Base-by-base conservation (phyloP, 2,113 vertebrate genomes). In the Balaeniceps rex region DNA sequence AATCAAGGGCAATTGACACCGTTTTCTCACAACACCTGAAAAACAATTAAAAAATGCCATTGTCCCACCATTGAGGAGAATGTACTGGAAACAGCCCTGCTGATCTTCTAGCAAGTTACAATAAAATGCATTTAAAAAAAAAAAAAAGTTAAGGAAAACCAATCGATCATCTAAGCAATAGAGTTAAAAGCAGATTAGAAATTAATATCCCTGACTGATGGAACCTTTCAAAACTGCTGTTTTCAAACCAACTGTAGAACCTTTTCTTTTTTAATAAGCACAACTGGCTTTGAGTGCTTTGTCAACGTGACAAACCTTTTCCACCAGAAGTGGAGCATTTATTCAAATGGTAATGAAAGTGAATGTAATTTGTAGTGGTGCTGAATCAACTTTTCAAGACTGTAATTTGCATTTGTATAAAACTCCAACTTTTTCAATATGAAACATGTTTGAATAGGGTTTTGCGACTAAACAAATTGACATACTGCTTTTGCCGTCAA, bases 261-360 rank as follows among this genome's bases (percentile, higher is more conserved):
- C n/a, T 66, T 63, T 87, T 89, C 46, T 68, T 87, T 92, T 89
- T 61, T 74, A 83, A 87, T 83, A 93, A 90, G 70, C 34, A 57
- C 64, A 63, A 92, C 31, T 91, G 75, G 15, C 63, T 70, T 66
- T 66, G 75, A 90, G 76, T 65, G 52, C 70, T 96, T 92, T 92
- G 79, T 95, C 75, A 93, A 44, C 0, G 0, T 70, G 66, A 95
- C 90, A 83, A 96, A 90, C 51, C 54, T 94, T 80, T 83, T 61
- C 75, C 51, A 87, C 34, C 57, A 88, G 28, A 83, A 96, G 40
- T 21, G 8, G 46, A 92, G 36, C 66, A 66, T 76, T 94, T 94
- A 95, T 95, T 95, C 70, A 94, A 72, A 92, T 88, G 85, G 51
- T 88, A 94, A 94, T 88, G 71, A 72, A 95, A 96, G 71, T 11